Percentiles rank a stretch among this genome's conserved stretches.
Conservation (phyloP, 2,113 vertebrate species). For the Otocyon megalotis region DNA sequence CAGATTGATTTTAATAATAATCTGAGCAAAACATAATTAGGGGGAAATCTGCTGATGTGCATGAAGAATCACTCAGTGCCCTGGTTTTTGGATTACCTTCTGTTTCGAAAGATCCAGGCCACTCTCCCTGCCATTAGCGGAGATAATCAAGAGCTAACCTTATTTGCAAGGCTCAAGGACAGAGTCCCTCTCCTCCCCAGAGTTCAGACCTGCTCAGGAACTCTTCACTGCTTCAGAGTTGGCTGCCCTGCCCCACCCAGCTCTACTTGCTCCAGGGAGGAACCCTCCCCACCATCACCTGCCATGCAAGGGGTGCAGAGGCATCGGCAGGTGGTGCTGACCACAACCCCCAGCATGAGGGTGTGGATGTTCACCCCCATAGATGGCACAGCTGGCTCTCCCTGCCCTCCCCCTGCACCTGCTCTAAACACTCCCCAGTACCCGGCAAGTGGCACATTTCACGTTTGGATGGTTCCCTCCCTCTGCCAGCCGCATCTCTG, state of each 20-base stretch:
- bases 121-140: not conserved
- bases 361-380: accelerated
- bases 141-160: not conserved
- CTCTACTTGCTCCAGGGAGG: not conserved
- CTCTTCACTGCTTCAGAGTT: not conserved
- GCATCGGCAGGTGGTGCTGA: not conserved
- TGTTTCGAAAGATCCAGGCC: not conserved
- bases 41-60: not conserved
- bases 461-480: not conserved
- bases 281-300: not conserved
- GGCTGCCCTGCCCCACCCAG: not conserved
- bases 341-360: not conserved
- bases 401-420: not conserved
- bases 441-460: not conserved
- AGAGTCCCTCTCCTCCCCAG: not conserved
- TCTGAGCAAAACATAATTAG: not conserved
- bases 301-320: not conserved
- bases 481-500: not conserved
- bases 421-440: not conserved
- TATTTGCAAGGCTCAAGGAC: not conserved
- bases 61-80: not conserved
- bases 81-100: not conserved
- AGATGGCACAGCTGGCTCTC: not conserved
- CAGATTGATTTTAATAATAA: not conserved
- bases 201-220: not conserved